Conservation (phyloP, 1,140 invertebrate genomes). For the Brachionus angularis region DNA sequence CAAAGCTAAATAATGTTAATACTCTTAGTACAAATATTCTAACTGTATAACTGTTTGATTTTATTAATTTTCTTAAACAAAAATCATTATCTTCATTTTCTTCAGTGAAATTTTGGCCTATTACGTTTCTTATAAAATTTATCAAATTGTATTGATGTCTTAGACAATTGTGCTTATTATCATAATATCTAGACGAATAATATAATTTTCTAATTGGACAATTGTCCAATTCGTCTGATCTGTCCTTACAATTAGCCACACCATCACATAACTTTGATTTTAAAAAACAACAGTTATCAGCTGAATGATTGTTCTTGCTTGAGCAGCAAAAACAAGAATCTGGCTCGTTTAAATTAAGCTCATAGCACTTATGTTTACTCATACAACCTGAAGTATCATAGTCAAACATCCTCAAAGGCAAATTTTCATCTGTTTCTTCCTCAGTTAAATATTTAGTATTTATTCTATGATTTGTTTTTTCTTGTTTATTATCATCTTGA, state of each 20-base stretch:
- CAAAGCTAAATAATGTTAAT: not conserved
- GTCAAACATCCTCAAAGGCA: not conserved
- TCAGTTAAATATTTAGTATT: too few relatives aligned
- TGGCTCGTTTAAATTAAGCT: not conserved
- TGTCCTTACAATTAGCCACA: conserved; percentile 13
- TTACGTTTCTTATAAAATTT: conserved; percentile 24
- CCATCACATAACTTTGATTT: conserved; percentile 24
- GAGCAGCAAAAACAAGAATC: conserved; percentile 30
- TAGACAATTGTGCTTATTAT: conserved; percentile 31
- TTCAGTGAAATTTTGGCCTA: conserved; percentile 4
- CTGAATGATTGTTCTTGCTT: not conserved
- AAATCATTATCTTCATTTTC: conserved; percentile 27
- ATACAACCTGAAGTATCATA: conserved; percentile 18
- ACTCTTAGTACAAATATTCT: conserved; percentile 34
- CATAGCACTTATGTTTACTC: not conserved
- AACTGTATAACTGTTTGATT: conserved; percentile 24
- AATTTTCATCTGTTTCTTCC: not conserved
- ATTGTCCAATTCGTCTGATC: conserved; percentile 37
- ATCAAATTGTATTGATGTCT: conserved; percentile 39
- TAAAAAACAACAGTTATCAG: conserved; percentile 25
- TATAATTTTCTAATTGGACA: conserved; percentile 42
- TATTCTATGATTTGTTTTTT: too few relatives aligned
- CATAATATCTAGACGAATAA: conserved; percentile 18
- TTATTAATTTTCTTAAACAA: conserved; percentile 17
- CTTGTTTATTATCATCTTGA: too few relatives aligned